phyloP scores from a whole-genome alignment of 2,113 vertebrate species.

The Motacilla tschutschensis region DNA sequence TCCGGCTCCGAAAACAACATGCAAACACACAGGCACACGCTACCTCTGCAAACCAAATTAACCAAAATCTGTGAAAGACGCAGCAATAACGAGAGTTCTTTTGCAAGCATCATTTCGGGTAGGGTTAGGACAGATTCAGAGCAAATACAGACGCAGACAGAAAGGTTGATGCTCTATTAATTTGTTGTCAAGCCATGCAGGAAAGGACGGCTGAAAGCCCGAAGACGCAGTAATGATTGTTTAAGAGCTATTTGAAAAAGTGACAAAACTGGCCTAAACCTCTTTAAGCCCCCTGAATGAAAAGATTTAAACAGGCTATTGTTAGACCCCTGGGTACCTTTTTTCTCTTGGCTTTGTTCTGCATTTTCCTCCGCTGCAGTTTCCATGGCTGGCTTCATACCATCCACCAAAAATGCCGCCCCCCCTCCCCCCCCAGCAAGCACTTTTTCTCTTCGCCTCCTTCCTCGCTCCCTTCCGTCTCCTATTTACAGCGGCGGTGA shows the following conservation, averaged over 20 bases:
- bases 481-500: conserved; percentile 70
- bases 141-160: conserved; percentile 1
- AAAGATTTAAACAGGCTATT: conserved; percentile 83
- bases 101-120: not conserved
- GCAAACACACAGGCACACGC: conserved; percentile 25
- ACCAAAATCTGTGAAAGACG: not conserved
- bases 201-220: conserved; percentile 25
- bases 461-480: conserved; percentile 68
- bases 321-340: conserved; percentile 82
- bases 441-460: conserved; percentile 78
- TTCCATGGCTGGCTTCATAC: conserved; percentile 94
- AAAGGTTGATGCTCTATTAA: conserved; percentile 54
- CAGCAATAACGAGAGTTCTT: not conserved
- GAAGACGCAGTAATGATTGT: conserved; percentile 56
- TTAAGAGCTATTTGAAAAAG: conserved; percentile 62
- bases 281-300: conserved; percentile 72
- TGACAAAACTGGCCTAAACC: conserved; percentile 71
- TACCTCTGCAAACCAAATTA: conserved; percentile 5
- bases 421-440: conserved; percentile 69
- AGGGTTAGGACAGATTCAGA: conserved; percentile 35
- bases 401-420: conserved; percentile 88
- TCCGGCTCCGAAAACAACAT: not conserved
- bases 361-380: conserved; percentile 88
- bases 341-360: conserved; percentile 90
- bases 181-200: conserved; percentile 51